Evolutionary conservation across 1,140 invertebrate genomes (phyloP).

Genomic region (Ceratina australensis): DNA sequence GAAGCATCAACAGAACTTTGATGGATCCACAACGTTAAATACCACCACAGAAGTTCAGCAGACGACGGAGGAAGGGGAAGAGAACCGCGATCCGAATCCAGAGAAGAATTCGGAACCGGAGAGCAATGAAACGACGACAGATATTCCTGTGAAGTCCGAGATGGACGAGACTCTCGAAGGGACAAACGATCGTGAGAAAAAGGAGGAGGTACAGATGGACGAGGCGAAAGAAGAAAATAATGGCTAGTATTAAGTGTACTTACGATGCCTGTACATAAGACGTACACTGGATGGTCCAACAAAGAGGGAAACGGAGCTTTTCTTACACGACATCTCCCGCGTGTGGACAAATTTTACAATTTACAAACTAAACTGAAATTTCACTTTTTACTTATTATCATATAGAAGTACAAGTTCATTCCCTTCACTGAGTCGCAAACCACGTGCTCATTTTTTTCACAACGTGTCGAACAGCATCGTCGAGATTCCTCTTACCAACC

Average conservation of each 20-base stretch:
- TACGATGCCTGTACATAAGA: conserved; percentile 68
- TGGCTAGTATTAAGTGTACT: conserved; percentile 71
- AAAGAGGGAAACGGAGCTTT: conserved; percentile 40
- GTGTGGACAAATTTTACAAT: conserved; percentile 35
- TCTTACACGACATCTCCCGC: conserved; percentile 30
- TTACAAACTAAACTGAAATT: conserved; percentile 12
- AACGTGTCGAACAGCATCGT: background rate
- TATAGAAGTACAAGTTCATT: conserved; percentile 32
- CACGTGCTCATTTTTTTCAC: conserved; percentile 36
- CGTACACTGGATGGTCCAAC: conserved; percentile 53
- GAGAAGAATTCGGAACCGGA: conserved; percentile 65
- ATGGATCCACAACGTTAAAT: conserved; percentile 46
- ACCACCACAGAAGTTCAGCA: conserved; percentile 53
- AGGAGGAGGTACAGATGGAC: conserved; percentile 59
- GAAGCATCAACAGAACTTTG: conserved; percentile 70
- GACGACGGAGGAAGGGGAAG: conserved; percentile 70
- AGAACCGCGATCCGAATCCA: conserved; percentile 78
- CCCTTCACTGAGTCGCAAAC: conserved; percentile 18
- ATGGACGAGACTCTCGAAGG: conserved; percentile 64
- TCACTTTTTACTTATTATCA: conserved; percentile 40
- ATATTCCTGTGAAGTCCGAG: conserved; percentile 50
- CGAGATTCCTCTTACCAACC: conserved; percentile 11
- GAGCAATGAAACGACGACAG: conserved; percentile 41
- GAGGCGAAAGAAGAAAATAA: conserved; percentile 67
- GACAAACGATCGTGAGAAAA: conserved; percentile 56